Conservation (phyloP, 2,888 invertebrate species). For the Zonitis immaculata region DNA sequence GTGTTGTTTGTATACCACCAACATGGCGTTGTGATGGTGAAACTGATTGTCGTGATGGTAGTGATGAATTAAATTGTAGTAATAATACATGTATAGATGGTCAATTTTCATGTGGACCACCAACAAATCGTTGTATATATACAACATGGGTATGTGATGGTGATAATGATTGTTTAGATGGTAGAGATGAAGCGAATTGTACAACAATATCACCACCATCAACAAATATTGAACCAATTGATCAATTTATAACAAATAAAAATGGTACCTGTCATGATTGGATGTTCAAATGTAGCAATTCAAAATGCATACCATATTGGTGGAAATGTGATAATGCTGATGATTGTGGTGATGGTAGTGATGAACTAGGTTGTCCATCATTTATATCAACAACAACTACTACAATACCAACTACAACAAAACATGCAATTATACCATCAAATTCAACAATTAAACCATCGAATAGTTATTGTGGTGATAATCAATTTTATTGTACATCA, state of each 20-base stretch:
- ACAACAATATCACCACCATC: slow-evolving; percentile 31
- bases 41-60: slow-evolving; percentile 71
- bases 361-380: slow-evolving; percentile 57
- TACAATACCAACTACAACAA: slow-evolving; percentile 12
- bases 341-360: slow-evolving; percentile 72
- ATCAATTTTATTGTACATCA: slow-evolving; percentile 55
- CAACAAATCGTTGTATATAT: slow-evolving; percentile 60
- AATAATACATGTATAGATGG: slow-evolving; percentile 61
- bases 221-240: slow-evolving; percentile 1
- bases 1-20: slow-evolving; percentile 62
- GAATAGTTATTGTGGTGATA: slow-evolving; percentile 47
- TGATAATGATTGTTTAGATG: slow-evolving; percentile 66
- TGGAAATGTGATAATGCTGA: slow-evolving; percentile 76
- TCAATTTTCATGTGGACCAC: slow-evolving; percentile 62
- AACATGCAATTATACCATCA: not conserved
- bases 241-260: slow-evolving; percentile 24
- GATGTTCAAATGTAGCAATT: slow-evolving; percentile 73
- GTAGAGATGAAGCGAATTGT: slow-evolving; percentile 70
- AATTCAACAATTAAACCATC: not conserved
- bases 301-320: slow-evolving; percentile 70
- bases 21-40: slow-evolving; percentile 79
- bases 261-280: slow-evolving; percentile 59
- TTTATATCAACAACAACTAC: slow-evolving; percentile 15
- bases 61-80: slow-evolving; percentile 72
- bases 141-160: slow-evolving; percentile 78